phyloP scores from a whole-genome alignment of 2,888 invertebrate species.

The Lasioglossum marginatum region DNA sequence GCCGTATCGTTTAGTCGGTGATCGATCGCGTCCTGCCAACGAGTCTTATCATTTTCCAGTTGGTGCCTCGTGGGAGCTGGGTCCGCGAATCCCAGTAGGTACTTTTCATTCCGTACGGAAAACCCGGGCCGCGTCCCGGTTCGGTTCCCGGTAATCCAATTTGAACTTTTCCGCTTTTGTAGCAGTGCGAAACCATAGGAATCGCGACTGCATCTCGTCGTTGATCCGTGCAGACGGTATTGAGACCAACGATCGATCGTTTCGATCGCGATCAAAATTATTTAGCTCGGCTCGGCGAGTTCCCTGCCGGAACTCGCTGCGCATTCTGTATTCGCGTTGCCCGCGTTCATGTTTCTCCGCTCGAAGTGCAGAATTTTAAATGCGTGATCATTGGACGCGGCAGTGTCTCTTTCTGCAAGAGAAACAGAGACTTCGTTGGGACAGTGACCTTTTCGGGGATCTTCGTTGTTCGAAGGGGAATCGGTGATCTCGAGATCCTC shows the following conservation, averaged over 20 bases:
- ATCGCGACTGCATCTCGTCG: neutral
- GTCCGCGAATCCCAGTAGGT: neutral
- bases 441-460: neutral
- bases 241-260: neutral
- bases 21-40: neutral
- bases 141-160: constrained; percentile 37
- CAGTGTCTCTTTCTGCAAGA: neutral
- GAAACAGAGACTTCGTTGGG: neutral
- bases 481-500: constrained; percentile 39
- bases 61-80: neutral
- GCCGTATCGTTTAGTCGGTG: neutral
- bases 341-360: neutral
- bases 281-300: neutral
- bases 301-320: neutral
- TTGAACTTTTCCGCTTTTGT: constrained; percentile 43
- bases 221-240: neutral
- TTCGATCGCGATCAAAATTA: neutral
- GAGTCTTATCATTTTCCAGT: neutral
- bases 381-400: neutral
- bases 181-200: constrained; percentile 41
- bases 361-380: neutral
- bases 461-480: neutral
- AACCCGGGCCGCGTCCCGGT: neutral
- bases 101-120: constrained; percentile 30
- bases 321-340: neutral